These are phyloP conservation scores for Lithophane leautieri DNA, from an alignment of 2,888 invertebrate genomes.

Conservation along the genomic window DNA sequence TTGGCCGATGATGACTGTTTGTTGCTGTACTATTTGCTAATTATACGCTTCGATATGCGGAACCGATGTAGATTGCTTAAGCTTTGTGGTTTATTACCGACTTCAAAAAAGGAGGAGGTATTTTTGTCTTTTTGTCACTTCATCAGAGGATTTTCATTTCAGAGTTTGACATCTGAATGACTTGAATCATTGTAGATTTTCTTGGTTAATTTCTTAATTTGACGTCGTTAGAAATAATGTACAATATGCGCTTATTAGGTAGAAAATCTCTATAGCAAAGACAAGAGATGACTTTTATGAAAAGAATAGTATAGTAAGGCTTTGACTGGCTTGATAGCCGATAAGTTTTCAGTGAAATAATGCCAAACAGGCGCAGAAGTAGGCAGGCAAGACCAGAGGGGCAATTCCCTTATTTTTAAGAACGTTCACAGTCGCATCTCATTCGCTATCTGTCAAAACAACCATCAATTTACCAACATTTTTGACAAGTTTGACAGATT, in stretches of 20 bases:
- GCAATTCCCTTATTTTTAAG: too few relatives aligned
- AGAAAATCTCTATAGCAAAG: neutral
- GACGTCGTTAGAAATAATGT: neutral
- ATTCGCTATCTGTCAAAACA: too few relatives aligned
- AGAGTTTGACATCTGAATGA: conserved; percentile 1
- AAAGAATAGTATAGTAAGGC: neutral
- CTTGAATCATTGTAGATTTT: neutral
- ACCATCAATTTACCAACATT: too few relatives aligned
- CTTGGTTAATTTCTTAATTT: neutral
- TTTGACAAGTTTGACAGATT: too few relatives aligned
- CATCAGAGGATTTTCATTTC: neutral
- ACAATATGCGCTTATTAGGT: neutral
- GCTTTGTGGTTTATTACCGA: conserved; percentile 44
- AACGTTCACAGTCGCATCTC: too few relatives aligned
- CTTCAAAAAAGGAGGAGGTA: too few relatives aligned
- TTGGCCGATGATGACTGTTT: conserved; percentile 67
- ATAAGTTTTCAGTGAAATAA: neutral
- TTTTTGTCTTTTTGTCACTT: conserved; percentile 28
- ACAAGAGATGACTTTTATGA: neutral
- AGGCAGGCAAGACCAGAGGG: neutral
- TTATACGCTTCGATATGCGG: conserved; percentile 80
- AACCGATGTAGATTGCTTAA: conserved; percentile 41
- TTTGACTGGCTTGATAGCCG: neutral
- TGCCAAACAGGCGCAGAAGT: neutral
- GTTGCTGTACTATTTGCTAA: conserved; percentile 82